These are phyloP conservation scores for Euborellia annulipes DNA, from an alignment of 1,140 invertebrate species.

Conservation along the genomic window DNA sequence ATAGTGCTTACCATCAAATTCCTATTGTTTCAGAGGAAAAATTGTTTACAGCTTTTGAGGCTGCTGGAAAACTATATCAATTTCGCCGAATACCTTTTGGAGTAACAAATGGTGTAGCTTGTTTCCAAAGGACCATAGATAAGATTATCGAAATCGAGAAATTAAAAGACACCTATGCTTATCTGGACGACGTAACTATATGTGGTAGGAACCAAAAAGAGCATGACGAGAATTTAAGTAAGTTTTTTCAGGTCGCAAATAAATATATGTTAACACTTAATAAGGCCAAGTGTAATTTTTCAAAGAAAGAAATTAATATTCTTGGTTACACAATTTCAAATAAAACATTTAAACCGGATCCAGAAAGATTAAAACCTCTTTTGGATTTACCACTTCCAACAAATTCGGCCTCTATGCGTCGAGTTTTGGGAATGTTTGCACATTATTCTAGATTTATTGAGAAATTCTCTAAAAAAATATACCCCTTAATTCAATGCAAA, in stretches of 20 bases:
- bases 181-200: constrained; percentile 7
- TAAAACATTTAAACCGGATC: neutral
- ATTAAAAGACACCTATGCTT: constrained; percentile 8
- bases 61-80: constrained; percentile 9
- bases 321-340: neutral
- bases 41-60: constrained; percentile 14
- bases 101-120: constrained; percentile 13
- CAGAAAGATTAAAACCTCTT: neutral
- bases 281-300: neutral
- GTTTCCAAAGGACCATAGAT: constrained; percentile 14
- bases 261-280: constrained; percentile 2
- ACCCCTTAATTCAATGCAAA: neutral
- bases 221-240: constrained; percentile 5
- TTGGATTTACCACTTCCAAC: neutral
- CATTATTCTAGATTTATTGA: neutral
- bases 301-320: neutral
- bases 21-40: constrained; percentile 13
- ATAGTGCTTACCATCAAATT: constrained; percentile 20
- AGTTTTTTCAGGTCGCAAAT: neutral
- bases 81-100: constrained; percentile 17
- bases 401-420: neutral
- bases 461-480: neutral
- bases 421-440: too few species aligned
- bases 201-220: too few species aligned
- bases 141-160: constrained; percentile 9